Percentiles rank a stretch among this genome's conserved stretches.
phyloP scores from a whole-genome alignment of 2,113 vertebrate genomes.

The Picathartes gymnocephalus region DNA sequence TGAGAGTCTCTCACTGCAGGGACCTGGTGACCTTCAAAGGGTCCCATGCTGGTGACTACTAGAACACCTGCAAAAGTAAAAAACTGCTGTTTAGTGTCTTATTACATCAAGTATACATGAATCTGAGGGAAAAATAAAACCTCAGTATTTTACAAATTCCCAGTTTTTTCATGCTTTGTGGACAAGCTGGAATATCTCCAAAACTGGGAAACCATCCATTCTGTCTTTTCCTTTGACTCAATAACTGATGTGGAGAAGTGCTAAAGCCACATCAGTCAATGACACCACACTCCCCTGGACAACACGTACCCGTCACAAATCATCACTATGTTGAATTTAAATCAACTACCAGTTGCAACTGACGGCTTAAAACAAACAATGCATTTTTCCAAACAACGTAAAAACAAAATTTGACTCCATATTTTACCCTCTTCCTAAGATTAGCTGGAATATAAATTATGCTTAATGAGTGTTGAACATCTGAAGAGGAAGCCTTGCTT shows the following conservation, averaged over 20 bases:
- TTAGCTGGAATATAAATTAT: conserved; percentile 53
- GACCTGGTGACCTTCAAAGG: neutral
- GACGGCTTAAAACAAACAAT: conserved; percentile 69
- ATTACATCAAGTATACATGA: neutral
- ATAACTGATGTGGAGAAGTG: neutral
- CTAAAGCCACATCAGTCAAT: neutral
- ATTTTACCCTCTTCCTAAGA: conserved; percentile 49
- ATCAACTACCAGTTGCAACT: conserved; percentile 58
- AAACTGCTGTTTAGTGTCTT: neutral
- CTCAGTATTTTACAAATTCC: neutral
- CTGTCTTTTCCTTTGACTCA: neutral
- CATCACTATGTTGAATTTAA: conserved; percentile 56
- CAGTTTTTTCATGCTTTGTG: neutral
- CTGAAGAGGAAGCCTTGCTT: conserved; percentile 45
- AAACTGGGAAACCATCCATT: neutral
- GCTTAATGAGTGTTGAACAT: conserved; percentile 37
- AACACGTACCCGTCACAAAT: conserved; percentile 51
- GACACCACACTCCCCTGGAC: neutral
- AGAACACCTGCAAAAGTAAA: neutral
- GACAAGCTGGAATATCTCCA: neutral
- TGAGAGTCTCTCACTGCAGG: neutral
- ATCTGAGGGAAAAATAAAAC: neutral
- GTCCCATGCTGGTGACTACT: neutral
- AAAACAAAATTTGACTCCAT: conserved; percentile 67
- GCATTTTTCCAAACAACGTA: conserved; percentile 66